Conservation (phyloP, 1,140 invertebrate genomes). For the Adelges cooleyi region DNA sequence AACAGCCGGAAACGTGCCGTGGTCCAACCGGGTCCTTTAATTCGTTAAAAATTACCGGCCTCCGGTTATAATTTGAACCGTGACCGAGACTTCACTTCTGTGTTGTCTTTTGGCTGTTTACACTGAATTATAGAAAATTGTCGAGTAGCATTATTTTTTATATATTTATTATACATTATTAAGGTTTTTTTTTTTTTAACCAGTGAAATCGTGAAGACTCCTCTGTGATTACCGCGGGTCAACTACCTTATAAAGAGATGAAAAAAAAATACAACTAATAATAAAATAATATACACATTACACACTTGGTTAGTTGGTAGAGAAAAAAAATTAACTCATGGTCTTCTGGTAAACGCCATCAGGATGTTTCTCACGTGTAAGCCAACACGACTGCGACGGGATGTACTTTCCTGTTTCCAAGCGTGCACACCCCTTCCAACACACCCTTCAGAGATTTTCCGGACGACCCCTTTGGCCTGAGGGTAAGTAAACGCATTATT, state of each 20-base stretch:
- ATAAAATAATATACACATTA: background rate
- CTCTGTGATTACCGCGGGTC: constrained; percentile 18
- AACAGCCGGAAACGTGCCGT: no score
- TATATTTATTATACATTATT: background rate
- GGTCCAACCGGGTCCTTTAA: background rate
- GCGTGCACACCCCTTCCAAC: no score
- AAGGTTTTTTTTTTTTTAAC: background rate
- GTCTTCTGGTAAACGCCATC: background rate
- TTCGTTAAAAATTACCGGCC: constrained; percentile 12
- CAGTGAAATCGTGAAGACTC: constrained; percentile 21
- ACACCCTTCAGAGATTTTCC: no score
- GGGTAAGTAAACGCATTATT: no score
- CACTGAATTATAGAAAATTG: constrained; percentile 13
- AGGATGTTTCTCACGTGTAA: background rate
- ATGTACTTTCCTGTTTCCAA: no score
- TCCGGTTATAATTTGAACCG: constrained; percentile 21
- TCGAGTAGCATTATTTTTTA: background rate
- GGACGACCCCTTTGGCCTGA: no score
- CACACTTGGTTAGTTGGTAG: no score
- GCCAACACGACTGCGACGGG: background rate
- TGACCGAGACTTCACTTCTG: constrained; percentile 12
- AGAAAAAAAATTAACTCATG: no score
- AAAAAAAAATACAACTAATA: background rate
- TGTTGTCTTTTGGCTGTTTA: constrained; percentile 20
- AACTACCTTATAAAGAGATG: background rate